Evolutionary conservation across 2,113 vertebrate species (phyloP).

Genomic region (Zingel zingel): DNA sequence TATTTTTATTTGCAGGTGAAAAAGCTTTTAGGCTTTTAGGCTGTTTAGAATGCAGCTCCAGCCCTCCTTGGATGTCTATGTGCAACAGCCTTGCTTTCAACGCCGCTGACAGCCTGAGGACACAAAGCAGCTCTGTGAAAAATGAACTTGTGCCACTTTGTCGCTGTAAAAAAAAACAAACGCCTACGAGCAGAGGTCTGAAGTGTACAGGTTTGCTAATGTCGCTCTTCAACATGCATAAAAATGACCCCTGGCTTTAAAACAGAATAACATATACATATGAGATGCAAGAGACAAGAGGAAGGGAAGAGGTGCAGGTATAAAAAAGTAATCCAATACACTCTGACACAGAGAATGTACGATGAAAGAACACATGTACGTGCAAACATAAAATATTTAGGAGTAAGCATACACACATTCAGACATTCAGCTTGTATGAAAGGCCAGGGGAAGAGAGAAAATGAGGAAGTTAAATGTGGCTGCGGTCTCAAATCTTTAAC

Average conservation of each 20-base stretch:
- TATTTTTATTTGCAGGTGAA: slow-evolving; percentile 65
- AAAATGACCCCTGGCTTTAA: slow-evolving; percentile 42
- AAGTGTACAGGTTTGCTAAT: slow-evolving; percentile 32
- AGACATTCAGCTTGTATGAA: slow-evolving; percentile 7
- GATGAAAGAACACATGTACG: slow-evolving; percentile 33
- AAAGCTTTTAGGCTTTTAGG: slow-evolving; percentile 45
- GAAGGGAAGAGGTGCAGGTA: not conserved
- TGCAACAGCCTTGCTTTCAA: slow-evolving; percentile 67
- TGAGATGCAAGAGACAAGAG: slow-evolving; percentile 10
- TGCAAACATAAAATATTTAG: slow-evolving; percentile 45
- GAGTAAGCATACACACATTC: slow-evolving; percentile 6
- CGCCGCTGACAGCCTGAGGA: slow-evolving; percentile 73
- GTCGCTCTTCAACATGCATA: slow-evolving; percentile 34
- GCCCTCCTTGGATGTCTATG: slow-evolving; percentile 44
- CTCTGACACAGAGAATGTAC: slow-evolving; percentile 41
- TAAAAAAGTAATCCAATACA: slow-evolving; percentile 2
- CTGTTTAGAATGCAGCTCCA: slow-evolving; percentile 73
- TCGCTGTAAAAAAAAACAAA: not conserved
- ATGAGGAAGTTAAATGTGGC: not conserved
- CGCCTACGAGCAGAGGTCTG: slow-evolving; percentile 32
- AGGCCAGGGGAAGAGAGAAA: not conserved
- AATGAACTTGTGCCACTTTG: slow-evolving; percentile 60
- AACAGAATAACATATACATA: slow-evolving; percentile 20
- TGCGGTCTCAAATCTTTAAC: slow-evolving; percentile 11
- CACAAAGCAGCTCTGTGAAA: slow-evolving; percentile 62